Evolutionary conservation across 2,113 vertebrate species (phyloP).

Genomic region (Clarias batrachus): DNA sequence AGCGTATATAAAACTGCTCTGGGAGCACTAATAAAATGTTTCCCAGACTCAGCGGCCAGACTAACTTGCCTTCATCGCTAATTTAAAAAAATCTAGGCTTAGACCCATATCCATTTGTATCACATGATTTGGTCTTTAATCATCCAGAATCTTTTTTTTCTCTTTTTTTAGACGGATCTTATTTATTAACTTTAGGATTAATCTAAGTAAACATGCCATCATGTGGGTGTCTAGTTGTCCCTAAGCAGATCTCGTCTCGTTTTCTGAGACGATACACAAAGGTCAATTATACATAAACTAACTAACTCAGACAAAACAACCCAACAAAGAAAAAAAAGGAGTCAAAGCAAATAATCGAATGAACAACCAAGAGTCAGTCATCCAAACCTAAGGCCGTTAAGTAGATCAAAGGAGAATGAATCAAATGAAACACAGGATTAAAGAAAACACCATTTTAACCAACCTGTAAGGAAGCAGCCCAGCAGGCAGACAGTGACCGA

Average conservation of each 20-base stretch:
- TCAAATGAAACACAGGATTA: background rate
- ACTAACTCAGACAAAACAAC: background rate
- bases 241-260: background rate
- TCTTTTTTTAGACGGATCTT: background rate
- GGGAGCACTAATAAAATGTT: background rate
- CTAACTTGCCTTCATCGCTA: background rate
- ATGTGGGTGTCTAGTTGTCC: background rate
- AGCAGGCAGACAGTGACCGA: slow-evolving; percentile 36
- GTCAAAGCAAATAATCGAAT: background rate
- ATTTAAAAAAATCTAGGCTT: no score
- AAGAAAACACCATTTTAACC: background rate
- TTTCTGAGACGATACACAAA: background rate
- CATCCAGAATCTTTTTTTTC: background rate
- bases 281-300: background rate
- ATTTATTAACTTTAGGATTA: background rate
- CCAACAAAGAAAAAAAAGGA: background rate
- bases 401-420: background rate
- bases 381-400: background rate
- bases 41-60: background rate
- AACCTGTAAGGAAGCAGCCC: slow-evolving; percentile 46
- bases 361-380: background rate
- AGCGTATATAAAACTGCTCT: background rate
- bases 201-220: background rate
- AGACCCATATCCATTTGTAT: background rate
- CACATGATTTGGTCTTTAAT: background rate